These are phyloP conservation scores for Anoplopoma fimbria DNA, from an alignment of 2,113 vertebrate genomes.

Conservation along the genomic window DNA sequence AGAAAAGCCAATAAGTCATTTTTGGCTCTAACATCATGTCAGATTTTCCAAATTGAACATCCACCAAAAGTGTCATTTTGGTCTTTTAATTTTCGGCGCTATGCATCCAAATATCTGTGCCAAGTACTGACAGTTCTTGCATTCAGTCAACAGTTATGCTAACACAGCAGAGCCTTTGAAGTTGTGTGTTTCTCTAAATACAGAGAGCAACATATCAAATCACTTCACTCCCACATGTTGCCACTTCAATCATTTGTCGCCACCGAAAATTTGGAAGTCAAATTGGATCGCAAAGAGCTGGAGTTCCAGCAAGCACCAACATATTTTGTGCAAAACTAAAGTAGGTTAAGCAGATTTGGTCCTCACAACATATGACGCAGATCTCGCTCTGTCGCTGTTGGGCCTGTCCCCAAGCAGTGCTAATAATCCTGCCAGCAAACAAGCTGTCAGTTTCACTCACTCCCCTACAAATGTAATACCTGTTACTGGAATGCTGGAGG, in stretches of 20 bases:
- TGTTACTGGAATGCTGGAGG: slow-evolving; percentile 71
- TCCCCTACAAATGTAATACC: slow-evolving; percentile 64
- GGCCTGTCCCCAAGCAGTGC: slow-evolving; percentile 74
- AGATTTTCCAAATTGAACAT: background rate
- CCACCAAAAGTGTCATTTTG: background rate
- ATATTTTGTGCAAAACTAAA: slow-evolving; percentile 77
- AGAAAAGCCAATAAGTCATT: background rate
- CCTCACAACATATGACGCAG: slow-evolving; percentile 81
- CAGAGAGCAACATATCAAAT: slow-evolving; percentile 2
- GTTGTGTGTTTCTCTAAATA: slow-evolving; percentile 8
- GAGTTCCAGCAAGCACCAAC: slow-evolving; percentile 56
- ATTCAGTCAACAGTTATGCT: slow-evolving; percentile 15
- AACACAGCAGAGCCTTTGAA: slow-evolving; percentile 29
- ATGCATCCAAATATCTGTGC: slow-evolving; percentile 55
- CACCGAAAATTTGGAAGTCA: slow-evolving; percentile 61
- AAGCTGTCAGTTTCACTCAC: slow-evolving; percentile 75
- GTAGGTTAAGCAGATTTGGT: slow-evolving; percentile 86
- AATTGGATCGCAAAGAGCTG: slow-evolving; percentile 43
- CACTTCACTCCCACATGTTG: slow-evolving; percentile 28
- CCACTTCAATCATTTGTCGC: slow-evolving; percentile 53
- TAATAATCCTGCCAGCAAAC: slow-evolving; percentile 79
- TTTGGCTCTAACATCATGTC: background rate
- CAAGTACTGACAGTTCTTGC: slow-evolving; percentile 21
- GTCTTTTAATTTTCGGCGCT: slow-evolving; percentile 27
- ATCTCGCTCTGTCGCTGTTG: slow-evolving; percentile 67